Base-by-base conservation (phyloP, 2,113 vertebrate species). In the Takifugu flavidus region DNA sequence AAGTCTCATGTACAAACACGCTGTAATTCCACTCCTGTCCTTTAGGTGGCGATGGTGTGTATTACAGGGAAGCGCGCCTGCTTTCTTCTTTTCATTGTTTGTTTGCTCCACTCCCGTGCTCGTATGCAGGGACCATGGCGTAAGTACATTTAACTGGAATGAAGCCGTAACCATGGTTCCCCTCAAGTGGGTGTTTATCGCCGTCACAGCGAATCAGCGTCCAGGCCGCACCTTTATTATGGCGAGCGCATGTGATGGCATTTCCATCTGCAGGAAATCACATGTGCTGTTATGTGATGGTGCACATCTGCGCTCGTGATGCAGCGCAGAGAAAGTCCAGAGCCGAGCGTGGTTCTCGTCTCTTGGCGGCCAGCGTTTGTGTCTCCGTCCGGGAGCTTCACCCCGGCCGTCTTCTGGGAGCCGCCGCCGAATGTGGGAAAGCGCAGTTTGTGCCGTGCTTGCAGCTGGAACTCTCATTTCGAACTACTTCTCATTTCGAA, bases 401-500 rank as follows among this genome's bases (percentile, higher is more conserved):
- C 70, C 67, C 63, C 66, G 64, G 49, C 45, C 56, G 13, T 86
- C 78, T 81, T 84, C 52, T 13, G 84, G 75, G 86, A 82, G 59
- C 43, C 20, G 56, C 65, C 74, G 64, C 46, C 65, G 80, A 87
- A 26, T 86, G 77, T 85, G 80, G 74, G 82, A 82, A 80, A 75
- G 63, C 59, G 55, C 31, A 13, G 26, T 72, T 64, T 65, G 47
- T 10, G 25, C 44, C 20, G 20, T 74, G 79, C 70, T 46, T 76
- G 74, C 79, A 86, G 80, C 85, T 85, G 85, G 73, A 34, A 49
- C 70, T 70, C 75, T 84, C 75, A 49, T 76, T 78, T 62, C 56
- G 62, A 58, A 34, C 4, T 5, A 6, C 31, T 34, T 34, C 75
- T 84, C 75, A 49, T 76, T 78, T 62, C 56, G 62, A 58, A 34